phyloP scores from a whole-genome alignment of 2,888 invertebrate genomes.

The Ophraella communa region DNA sequence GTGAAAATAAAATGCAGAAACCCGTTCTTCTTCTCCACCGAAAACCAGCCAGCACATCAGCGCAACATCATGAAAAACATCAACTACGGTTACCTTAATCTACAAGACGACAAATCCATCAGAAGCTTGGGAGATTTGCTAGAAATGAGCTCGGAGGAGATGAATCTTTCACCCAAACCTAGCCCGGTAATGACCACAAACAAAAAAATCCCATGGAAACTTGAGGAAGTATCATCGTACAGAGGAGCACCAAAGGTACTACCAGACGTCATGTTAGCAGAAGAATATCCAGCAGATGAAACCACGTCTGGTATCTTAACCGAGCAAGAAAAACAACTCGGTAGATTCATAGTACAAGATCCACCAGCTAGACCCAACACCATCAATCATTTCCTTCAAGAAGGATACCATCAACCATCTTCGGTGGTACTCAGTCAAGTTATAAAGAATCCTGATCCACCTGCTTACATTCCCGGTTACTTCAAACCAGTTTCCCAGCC shows the following conservation, averaged over 20 bases:
- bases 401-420: conserved; percentile 3
- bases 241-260: conserved; percentile 29
- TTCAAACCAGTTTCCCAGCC: conserved; percentile 4
- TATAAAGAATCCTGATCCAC: conserved; percentile 5
- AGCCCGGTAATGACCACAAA: neutral
- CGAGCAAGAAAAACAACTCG: conserved; percentile 30
- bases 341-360: conserved; percentile 33
- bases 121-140: conserved; percentile 28
- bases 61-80: conserved; percentile 27
- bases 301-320: conserved; percentile 1
- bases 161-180: conserved; percentile 6
- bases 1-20: neutral
- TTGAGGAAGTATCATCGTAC: conserved; percentile 29
- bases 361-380: conserved; percentile 28
- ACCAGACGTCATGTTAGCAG: conserved; percentile 31
- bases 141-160: conserved; percentile 34
- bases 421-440: conserved; percentile 22
- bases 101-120: conserved; percentile 18
- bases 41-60: neutral
- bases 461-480: conserved; percentile 15
- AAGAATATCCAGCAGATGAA: conserved; percentile 12
- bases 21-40: conserved; percentile 15
- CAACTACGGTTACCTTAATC: conserved; percentile 30
- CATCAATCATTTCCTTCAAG: too few species aligned
- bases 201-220: conserved; percentile 22